Evolutionary conservation across 2,888 invertebrate genomes (phyloP).

Genomic region (Ectropis crepuscularia): DNA sequence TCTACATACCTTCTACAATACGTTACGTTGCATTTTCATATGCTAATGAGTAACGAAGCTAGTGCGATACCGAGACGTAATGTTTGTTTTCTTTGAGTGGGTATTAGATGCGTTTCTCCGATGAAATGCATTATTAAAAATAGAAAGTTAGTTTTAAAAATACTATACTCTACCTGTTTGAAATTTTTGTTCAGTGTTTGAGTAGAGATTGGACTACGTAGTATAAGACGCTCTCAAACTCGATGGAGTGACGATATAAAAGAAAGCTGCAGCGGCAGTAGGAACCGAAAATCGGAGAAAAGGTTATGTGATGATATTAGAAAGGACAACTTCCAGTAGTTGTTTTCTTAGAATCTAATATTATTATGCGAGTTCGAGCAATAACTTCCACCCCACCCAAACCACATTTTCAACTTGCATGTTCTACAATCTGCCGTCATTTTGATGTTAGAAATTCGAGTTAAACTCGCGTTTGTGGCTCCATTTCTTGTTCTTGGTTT

Average conservation of each 20-base stretch:
- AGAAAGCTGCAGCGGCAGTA: too few relatives aligned
- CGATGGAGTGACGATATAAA: too few relatives aligned
- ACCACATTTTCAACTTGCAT: slow-evolving; percentile 10
- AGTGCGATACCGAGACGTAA: slow-evolving; percentile 21
- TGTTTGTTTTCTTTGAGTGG: slow-evolving; percentile 23
- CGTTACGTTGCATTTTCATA: slow-evolving; percentile 22
- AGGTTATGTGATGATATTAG: too few relatives aligned
- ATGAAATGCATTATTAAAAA: slow-evolving; percentile 19
- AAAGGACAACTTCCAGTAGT: too few relatives aligned
- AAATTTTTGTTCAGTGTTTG: too few relatives aligned
- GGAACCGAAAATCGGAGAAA: too few relatives aligned
- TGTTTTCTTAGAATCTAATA: background rate
- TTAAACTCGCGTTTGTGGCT: slow-evolving; percentile 28
- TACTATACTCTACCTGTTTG: too few relatives aligned
- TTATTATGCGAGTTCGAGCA: background rate
- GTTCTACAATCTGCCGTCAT: slow-evolving; percentile 16
- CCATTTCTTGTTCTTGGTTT: slow-evolving; percentile 37
- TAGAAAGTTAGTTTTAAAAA: slow-evolving; percentile 16
- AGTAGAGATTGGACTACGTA: too few relatives aligned
- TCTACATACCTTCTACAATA: background rate
- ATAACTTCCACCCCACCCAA: background rate
- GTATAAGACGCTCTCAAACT: too few relatives aligned
- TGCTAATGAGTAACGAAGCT: slow-evolving; percentile 12
- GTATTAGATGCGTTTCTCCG: slow-evolving; percentile 12
- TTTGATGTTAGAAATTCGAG: slow-evolving; percentile 24